Evolutionary conservation across 2,797 vertebrate genomes (phyloP).

Genomic region (Sphaeramia orbicularis): DNA sequence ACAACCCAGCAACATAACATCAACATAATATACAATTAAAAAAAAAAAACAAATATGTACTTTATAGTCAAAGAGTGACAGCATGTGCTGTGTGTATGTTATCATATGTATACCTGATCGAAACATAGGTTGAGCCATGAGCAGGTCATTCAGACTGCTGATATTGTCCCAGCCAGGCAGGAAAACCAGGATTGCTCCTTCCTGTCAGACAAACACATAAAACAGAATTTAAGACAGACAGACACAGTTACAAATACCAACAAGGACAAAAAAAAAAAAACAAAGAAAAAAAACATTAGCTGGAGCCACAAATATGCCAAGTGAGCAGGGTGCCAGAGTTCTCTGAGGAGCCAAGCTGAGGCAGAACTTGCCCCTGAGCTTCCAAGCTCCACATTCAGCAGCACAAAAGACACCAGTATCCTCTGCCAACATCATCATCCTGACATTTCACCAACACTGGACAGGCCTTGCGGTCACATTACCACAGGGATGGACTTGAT

Average conservation of each 20-base stretch:
- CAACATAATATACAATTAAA: too few species aligned
- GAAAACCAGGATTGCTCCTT: constrained; percentile 97
- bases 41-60: too few species aligned
- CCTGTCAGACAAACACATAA: constrained; percentile 80
- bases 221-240: constrained; percentile 23
- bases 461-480: constrained; percentile 32
- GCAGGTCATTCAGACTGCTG: constrained; percentile 93
- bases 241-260: neutral
- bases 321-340: constrained; percentile 22
- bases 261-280: constrained; percentile 7
- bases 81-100: neutral
- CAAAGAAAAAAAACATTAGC: constrained; percentile 29
- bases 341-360: constrained; percentile 29
- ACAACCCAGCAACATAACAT: too few species aligned
- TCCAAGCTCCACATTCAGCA: constrained; percentile 29
- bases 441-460: constrained; percentile 13
- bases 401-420: constrained; percentile 20
- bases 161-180: constrained; percentile 99
- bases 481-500: constrained; percentile 12
- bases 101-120: constrained; percentile 88
- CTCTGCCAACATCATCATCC: constrained; percentile 34
- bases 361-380: constrained; percentile 33
- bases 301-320: constrained; percentile 16
- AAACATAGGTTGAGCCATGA: constrained; percentile 96
- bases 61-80: too few species aligned